Percentiles rank a stretch among this genome's conserved stretches.
Evolutionary conservation across 2,888 invertebrate species (phyloP).

Genomic region (Himalopsyche kuldschensis): DNA sequence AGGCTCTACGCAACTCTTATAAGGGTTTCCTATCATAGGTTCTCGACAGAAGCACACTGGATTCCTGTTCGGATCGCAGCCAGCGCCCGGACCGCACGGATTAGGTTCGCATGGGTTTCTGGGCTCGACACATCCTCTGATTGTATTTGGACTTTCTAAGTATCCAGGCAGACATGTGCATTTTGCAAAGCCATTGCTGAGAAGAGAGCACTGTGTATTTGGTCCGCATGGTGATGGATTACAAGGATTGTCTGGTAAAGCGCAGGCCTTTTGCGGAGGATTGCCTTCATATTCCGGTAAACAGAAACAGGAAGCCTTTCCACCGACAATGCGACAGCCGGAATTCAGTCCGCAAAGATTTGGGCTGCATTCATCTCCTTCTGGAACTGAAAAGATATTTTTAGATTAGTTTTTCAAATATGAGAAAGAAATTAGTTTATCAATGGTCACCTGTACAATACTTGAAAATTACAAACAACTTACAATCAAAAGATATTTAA

Average conservation of each 20-base stretch:
- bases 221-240: constrained; percentile 86
- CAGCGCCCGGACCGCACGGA: constrained; percentile 76
- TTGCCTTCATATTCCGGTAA: constrained; percentile 84
- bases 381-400: constrained; percentile 67
- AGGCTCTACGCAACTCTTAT: constrained; percentile 69
- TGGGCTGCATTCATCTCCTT: constrained; percentile 80
- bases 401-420: background rate
- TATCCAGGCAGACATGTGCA: constrained; percentile 84
- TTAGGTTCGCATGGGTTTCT: constrained; percentile 82
- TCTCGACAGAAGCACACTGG: constrained; percentile 88
- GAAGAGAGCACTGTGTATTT: constrained; percentile 80
- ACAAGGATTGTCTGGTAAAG: constrained; percentile 76
- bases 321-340: constrained; percentile 75
- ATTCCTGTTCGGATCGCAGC: constrained; percentile 75
- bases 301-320: constrained; percentile 83
- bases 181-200: constrained; percentile 80
- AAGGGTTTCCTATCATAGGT: constrained; percentile 80
- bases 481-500: too few species aligned
- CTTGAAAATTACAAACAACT: background rate
- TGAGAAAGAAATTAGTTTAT: background rate
- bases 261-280: constrained; percentile 73
- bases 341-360: constrained; percentile 85
- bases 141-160: constrained; percentile 84
- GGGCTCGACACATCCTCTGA: constrained; percentile 79
- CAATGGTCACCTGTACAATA: background rate